Base-by-base conservation (phyloP, 2,888 invertebrate species). In the Andrena bicolor region DNA sequence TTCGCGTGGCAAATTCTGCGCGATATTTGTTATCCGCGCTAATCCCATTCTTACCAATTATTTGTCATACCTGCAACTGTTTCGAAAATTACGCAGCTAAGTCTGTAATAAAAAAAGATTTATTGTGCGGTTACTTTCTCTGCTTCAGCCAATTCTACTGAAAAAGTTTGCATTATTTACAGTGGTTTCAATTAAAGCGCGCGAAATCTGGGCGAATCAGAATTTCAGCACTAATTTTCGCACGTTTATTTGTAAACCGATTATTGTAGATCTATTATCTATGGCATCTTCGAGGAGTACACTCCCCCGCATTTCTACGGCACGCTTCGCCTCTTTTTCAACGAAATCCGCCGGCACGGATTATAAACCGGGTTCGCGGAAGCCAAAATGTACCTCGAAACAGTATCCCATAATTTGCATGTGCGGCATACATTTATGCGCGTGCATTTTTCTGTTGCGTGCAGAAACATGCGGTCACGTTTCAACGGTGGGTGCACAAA, bases 341-440 rank as follows among this genome's bases (percentile, higher is more conserved):
- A 35, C n/a, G 32, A 63, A 63, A 23, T 63, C 63, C 23, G 41
- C 23, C 6, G 23, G 41, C 26, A 13, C 13, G 63, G 41, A 41
- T 41, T 41, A 63, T 41, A 26, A 41, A 23, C 35, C 13, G 13
- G 13, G 41, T 63, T 63, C 41, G 41, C 2, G 23, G 23, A 23
- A 26, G 23, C 41, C 75, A 41, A 80, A 80, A 75, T 80, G 35
- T 70, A 26, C 49, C 35, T 51, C 65, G 53, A 80, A 75, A 65
- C 58, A 70, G 51, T 20, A 32, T 23, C 32, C 63, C 64, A 68
- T 68, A 68, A 63, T 61, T 30, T 26, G 64, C 69, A 49, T 60
- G 41, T 20, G 48, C 48, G 53, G 66, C 63, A 79, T 60, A 69
- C 75, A 75, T 80, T 80, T 70, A 70, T 74, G 69, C 79, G 63